These are phyloP conservation scores for Plagodis dolabraria DNA, from an alignment of 2,888 invertebrate genomes.

Conservation along the genomic window DNA sequence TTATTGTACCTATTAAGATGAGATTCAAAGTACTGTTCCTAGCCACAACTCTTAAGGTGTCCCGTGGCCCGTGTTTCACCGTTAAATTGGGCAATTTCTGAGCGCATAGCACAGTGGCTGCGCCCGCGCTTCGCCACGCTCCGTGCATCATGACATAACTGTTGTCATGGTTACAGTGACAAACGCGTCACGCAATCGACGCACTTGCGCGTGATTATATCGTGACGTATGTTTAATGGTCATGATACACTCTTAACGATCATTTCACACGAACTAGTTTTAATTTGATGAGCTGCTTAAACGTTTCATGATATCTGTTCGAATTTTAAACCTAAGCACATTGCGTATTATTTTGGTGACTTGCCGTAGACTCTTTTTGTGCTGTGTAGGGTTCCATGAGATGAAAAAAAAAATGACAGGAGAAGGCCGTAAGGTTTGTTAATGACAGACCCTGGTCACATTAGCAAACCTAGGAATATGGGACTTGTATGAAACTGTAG, in stretches of 20 bases:
- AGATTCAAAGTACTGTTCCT: constrained; percentile 1
- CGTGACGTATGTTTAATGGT: constrained; percentile 14
- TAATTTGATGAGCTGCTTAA: too few species aligned
- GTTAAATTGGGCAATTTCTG: constrained; percentile 80
- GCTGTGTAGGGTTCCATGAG: too few species aligned
- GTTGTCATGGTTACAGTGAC: constrained; percentile 74
- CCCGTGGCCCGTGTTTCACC: constrained; percentile 51
- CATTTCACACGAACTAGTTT: not conserved
- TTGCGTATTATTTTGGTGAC: too few species aligned
- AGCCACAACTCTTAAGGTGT: constrained; percentile 19
- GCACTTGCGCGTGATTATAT: constrained; percentile 55
- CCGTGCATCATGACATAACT: constrained; percentile 67
- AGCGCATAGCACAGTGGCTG: constrained; percentile 70
- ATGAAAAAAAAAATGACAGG: too few species aligned
- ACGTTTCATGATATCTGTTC: not conserved
- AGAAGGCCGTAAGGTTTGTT: too few species aligned
- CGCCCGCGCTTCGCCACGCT: constrained; percentile 56
- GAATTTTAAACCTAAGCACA: too few species aligned
- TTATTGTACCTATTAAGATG: not conserved
- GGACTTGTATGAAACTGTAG: too few species aligned
- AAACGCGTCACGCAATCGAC: constrained; percentile 65
- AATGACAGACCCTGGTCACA: too few species aligned
- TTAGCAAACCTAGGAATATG: too few species aligned
- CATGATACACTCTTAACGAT: constrained; percentile 1
- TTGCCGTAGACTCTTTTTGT: too few species aligned